A percentile compares a stretch with the other conserved stretches of the same genome.
These are phyloP conservation scores for Pachliopta kotzebuea DNA, from an alignment of 2,888 invertebrate species.

Conservation along the genomic window DNA sequence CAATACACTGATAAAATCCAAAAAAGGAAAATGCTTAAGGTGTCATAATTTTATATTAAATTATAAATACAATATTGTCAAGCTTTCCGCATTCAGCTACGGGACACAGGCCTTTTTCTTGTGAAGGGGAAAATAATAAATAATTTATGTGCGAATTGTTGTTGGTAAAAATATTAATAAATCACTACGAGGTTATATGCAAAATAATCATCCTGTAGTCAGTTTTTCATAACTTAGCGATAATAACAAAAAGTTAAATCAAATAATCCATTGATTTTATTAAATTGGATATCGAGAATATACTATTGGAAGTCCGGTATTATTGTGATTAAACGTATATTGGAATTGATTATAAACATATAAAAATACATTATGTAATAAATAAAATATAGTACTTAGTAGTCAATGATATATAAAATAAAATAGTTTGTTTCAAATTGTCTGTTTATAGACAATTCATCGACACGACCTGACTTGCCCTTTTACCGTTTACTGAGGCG, in stretches of 20 bases:
- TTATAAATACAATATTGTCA: slow-evolving; percentile 1
- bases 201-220: not conserved
- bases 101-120: not conserved
- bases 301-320: too few relatives aligned
- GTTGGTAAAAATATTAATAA: not conserved
- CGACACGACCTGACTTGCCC: not conserved
- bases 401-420: not conserved
- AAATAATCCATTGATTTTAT: too few relatives aligned
- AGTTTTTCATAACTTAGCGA: not conserved
- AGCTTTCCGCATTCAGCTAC: not conserved
- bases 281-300: too few relatives aligned
- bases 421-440: not conserved
- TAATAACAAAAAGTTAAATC: too few relatives aligned
- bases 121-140: slow-evolving; percentile 2
- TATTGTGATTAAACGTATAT: too few relatives aligned
- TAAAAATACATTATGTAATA: too few relatives aligned
- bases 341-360: too few relatives aligned
- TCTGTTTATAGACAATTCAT: not conserved
- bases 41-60: not conserved
- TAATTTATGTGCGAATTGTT: not conserved
- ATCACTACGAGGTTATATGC: not conserved
- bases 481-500: not conserved
- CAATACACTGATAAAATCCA: too few relatives aligned
- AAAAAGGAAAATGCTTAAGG: not conserved
- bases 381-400: not conserved